phyloP scores from a whole-genome alignment of 1,140 invertebrate genomes.

The Drosophila bocqueti region DNA sequence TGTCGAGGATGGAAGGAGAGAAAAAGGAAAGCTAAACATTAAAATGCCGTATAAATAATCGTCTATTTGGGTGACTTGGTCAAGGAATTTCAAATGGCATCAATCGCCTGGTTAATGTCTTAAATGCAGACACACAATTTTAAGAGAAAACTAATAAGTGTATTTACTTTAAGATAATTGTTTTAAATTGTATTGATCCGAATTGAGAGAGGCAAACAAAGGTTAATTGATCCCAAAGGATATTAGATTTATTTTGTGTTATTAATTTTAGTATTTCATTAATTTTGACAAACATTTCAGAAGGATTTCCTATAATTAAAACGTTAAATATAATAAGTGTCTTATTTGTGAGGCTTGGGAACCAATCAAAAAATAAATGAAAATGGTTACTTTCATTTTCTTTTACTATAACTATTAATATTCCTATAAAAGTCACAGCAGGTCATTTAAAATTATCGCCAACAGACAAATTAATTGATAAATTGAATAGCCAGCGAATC shows the following conservation, averaged over 20 bases:
- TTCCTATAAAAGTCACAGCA: background rate
- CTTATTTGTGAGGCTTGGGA: too few relatives aligned
- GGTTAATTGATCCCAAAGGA: background rate
- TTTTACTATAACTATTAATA: background rate
- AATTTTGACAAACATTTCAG: background rate
- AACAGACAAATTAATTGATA: conserved; percentile 13
- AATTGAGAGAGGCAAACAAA: too few relatives aligned
- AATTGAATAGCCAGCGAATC: conserved; percentile 22
- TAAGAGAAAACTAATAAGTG: background rate
- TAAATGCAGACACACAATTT: background rate
- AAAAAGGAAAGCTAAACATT: conserved; percentile 54
- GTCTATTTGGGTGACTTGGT: conserved; percentile 27
- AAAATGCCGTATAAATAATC: conserved; percentile 71
- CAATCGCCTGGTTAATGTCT: conserved; percentile 30
- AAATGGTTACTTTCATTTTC: background rate
- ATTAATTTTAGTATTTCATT: background rate
- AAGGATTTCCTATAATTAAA: too few relatives aligned
- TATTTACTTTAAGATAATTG: background rate
- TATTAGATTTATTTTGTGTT: background rate
- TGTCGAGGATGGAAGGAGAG: conserved; percentile 19
- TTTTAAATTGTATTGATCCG: background rate
- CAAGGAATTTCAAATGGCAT: conserved; percentile 48
- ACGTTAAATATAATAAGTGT: too few relatives aligned
- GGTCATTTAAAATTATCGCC: background rate
- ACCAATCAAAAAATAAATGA: background rate